Conservation (phyloP, 2,888 invertebrate species). For the Operophtera brumata region DNA sequence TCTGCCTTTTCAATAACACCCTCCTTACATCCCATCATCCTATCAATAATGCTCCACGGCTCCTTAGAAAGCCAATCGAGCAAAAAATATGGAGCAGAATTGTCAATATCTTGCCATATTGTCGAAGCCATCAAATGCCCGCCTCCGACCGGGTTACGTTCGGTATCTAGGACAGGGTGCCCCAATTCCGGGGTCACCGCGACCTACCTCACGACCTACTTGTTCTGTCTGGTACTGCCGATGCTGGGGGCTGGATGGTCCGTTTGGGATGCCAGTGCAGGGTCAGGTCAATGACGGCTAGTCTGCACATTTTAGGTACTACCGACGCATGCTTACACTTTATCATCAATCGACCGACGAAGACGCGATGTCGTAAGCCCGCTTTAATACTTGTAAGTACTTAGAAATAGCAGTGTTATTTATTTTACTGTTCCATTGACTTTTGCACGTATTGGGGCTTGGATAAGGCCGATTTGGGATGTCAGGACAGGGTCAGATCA, state of each 20-base stretch:
- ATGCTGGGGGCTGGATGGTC: slow-evolving; percentile 12
- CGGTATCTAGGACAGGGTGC: slow-evolving; percentile 45
- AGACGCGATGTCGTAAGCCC: too few species aligned
- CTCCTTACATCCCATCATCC: neutral
- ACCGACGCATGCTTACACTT: neutral
- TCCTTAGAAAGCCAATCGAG: neutral
- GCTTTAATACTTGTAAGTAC: too few species aligned
- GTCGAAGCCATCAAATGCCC: slow-evolving; percentile 28
- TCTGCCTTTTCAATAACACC: neutral
- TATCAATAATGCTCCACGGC: neutral
- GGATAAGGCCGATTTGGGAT: too few species aligned
- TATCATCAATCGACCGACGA: too few species aligned
- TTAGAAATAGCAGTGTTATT: too few species aligned
- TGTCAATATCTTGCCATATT: slow-evolving; percentile 14
- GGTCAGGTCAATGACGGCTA: slow-evolving; percentile 7
- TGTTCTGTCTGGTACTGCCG: slow-evolving; percentile 35
- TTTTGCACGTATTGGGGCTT: too few species aligned
- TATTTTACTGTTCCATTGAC: too few species aligned
- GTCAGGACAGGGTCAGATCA: too few species aligned
- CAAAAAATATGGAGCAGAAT: slow-evolving; percentile 1
- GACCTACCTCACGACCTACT: slow-evolving; percentile 70
- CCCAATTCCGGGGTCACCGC: slow-evolving; percentile 52
- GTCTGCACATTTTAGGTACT: slow-evolving; percentile 6
- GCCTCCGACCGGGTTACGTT: slow-evolving; percentile 37
- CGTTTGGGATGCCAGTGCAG: slow-evolving; percentile 11